These are phyloP conservation scores for Octomys mimax DNA, from an alignment of 2,797 vertebrate species.

Conservation along the genomic window DNA sequence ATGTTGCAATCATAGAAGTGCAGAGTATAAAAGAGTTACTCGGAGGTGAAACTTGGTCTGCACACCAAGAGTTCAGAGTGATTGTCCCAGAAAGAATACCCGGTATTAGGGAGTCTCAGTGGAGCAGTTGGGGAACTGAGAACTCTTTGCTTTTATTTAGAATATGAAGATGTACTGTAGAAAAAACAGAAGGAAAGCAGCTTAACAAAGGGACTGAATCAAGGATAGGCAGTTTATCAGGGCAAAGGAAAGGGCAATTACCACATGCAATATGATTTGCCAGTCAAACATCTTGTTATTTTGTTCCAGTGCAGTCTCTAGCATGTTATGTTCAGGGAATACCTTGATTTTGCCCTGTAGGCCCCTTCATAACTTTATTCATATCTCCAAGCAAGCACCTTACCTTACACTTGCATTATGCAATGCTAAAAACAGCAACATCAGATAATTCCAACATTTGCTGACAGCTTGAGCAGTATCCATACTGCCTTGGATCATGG, in stretches of 20 bases:
- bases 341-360: background rate
- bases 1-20: background rate
- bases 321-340: background rate
- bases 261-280: background rate
- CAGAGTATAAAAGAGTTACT: background rate
- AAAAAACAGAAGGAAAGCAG: background rate
- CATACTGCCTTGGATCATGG: background rate
- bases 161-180: background rate
- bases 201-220: background rate
- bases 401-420: background rate
- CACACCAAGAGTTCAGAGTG: background rate
- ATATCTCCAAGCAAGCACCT: background rate
- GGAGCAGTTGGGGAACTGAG: background rate
- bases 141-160: background rate
- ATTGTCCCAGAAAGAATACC: background rate
- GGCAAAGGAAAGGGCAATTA: background rate
- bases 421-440: background rate
- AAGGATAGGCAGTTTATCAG: background rate
- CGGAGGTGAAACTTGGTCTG: background rate
- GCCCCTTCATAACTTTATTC: background rate
- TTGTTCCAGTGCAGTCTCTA: background rate
- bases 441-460: background rate
- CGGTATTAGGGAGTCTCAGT: background rate
- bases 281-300: background rate
- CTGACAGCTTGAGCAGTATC: background rate